These are phyloP conservation scores for Mirounga angustirostris DNA, from an alignment of 2,113 vertebrate genomes.

Conservation along the genomic window DNA sequence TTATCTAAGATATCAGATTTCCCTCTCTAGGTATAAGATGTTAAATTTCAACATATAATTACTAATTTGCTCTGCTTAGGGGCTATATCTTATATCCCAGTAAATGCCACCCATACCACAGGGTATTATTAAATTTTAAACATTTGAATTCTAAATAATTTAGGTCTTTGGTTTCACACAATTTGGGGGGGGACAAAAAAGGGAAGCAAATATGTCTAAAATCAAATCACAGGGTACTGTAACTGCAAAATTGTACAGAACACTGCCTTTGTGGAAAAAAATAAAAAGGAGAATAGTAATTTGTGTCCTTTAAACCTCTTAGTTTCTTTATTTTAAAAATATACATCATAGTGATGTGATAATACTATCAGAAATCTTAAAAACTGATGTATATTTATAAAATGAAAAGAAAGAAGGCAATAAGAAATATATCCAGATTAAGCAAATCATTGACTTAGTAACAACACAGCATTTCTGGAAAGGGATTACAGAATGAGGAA, in stretches of 20 bases:
- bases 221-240: slow-evolving; percentile 22
- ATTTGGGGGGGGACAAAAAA: not conserved
- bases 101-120: not conserved
- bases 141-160: slow-evolving; percentile 17
- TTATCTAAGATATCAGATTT: slow-evolving; percentile 29
- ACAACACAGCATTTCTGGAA: slow-evolving; percentile 29
- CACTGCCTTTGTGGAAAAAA: not conserved
- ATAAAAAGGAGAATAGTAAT: slow-evolving; percentile 29
- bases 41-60: slow-evolving; percentile 49
- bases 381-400: not conserved
- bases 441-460: slow-evolving; percentile 30
- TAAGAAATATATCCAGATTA: slow-evolving; percentile 17
- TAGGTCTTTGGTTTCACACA: slow-evolving; percentile 39
- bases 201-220: slow-evolving; percentile 1
- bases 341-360: slow-evolving; percentile 16
- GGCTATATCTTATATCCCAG: not conserved
- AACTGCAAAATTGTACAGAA: not conserved
- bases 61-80: slow-evolving; percentile 13
- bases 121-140: slow-evolving; percentile 45
- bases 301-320: slow-evolving; percentile 47
- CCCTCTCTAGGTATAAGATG: slow-evolving; percentile 3
- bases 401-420: not conserved
- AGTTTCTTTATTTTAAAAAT: slow-evolving; percentile 41
- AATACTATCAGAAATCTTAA: slow-evolving; percentile 31
- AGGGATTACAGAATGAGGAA: not conserved